phyloP scores from a whole-genome alignment of 2,113 vertebrate genomes.

The Protobothrops flavoviridis region DNA sequence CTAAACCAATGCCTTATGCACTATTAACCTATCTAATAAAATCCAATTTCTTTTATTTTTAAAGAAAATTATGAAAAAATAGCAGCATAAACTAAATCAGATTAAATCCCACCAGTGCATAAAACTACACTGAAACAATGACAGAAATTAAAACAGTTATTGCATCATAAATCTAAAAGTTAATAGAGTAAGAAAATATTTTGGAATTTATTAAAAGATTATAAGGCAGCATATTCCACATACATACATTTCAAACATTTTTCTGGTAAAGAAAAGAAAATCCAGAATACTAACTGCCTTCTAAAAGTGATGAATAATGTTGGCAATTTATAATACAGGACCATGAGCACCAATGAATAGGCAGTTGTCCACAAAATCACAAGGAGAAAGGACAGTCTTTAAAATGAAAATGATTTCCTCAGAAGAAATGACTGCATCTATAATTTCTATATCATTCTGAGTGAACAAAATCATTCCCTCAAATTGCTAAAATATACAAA shows the following conservation, averaged over 20 bases:
- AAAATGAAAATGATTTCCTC: background rate
- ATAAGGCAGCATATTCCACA: background rate
- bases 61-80: background rate
- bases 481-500: background rate
- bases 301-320: background rate
- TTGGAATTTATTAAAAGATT: background rate
- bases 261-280: background rate
- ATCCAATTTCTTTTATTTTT: background rate
- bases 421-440: background rate
- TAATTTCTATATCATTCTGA: background rate
- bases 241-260: background rate
- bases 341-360: background rate
- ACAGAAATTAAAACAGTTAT: background rate
- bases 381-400: background rate
- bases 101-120: background rate
- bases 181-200: background rate
- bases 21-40: background rate
- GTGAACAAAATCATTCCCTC: background rate
- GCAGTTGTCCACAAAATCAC: background rate
- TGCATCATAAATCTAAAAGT: background rate
- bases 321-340: background rate
- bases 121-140: background rate
- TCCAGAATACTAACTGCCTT: background rate
- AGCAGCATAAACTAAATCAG: background rate
- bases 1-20: background rate